Evolutionary conservation across 2,888 invertebrate species (phyloP).

Genomic region (Orchestes rusci): DNA sequence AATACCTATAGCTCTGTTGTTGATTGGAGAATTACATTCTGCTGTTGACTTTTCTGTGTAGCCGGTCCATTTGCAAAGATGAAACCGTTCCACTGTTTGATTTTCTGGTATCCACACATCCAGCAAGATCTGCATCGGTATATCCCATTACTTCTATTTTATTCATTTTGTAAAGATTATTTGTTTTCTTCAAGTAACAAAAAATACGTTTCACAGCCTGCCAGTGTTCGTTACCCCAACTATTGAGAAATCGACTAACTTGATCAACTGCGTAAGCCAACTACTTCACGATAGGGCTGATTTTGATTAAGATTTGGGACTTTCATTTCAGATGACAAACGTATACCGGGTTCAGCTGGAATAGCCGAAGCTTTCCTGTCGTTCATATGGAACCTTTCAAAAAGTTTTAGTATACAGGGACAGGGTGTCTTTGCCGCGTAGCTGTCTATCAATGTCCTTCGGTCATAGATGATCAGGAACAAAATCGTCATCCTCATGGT

Average conservation of each 20-base stretch:
- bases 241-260: slow-evolving; percentile 22
- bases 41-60: slow-evolving; percentile 7
- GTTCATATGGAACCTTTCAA: slow-evolving; percentile 8
- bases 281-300: slow-evolving; percentile 26
- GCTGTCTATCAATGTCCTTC: too few relatives aligned
- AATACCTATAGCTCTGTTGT: slow-evolving; percentile 12
- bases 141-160: background rate
- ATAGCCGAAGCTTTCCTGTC: slow-evolving; percentile 1
- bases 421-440: too few relatives aligned
- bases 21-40: slow-evolving; percentile 9
- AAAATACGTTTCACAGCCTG: slow-evolving; percentile 12
- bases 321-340: too few relatives aligned
- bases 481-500: too few relatives aligned
- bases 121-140: slow-evolving; percentile 15
- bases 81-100: slow-evolving; percentile 13
- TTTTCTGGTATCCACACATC: slow-evolving; percentile 4
- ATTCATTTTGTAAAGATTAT: background rate
- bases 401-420: background rate
- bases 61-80: slow-evolving; percentile 1
- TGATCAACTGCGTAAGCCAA: slow-evolving; percentile 24
- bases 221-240: slow-evolving; percentile 9
- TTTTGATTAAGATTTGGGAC: too few relatives aligned
- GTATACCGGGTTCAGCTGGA: too few relatives aligned
- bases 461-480: too few relatives aligned
- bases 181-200: slow-evolving; percentile 9